phyloP scores from a whole-genome alignment of 2,888 invertebrate species.

The Tenthredo scrophulariae region DNA sequence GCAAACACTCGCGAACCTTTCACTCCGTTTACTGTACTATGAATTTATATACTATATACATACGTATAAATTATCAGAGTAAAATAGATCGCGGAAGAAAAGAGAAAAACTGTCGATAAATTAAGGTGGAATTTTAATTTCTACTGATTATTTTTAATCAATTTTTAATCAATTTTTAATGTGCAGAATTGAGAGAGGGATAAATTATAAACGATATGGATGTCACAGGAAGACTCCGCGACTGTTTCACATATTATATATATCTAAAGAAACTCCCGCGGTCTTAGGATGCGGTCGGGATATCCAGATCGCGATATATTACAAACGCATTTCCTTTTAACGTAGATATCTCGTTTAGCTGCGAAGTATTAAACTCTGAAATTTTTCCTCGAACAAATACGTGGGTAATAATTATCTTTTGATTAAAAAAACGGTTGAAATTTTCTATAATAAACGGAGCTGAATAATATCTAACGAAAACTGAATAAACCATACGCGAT shows the following conservation, averaged over 20 bases:
- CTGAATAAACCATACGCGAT: too few relatives aligned
- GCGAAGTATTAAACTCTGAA: neutral
- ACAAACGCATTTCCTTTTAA: neutral
- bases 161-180: neutral
- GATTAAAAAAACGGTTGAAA: too few relatives aligned
- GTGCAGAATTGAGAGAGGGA: neutral
- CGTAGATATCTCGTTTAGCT: neutral
- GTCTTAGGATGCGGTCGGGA: constrained; percentile 24
- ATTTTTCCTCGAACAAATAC: neutral
- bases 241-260: neutral
- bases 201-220: neutral
- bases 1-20: constrained; percentile 29
- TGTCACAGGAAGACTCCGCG: neutral
- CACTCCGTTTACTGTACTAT: constrained; percentile 10
- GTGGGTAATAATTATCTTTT: too few relatives aligned
- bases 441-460: too few relatives aligned
- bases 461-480: too few relatives aligned
- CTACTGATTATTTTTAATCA: neutral
- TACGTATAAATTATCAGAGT: neutral
- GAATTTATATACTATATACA: neutral
- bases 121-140: neutral
- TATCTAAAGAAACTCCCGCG: neutral
- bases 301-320: constrained; percentile 24
- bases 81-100: neutral
- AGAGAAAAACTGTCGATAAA: neutral